These are phyloP conservation scores for Tadarida brasiliensis DNA, from an alignment of 2,797 vertebrate species.

Conservation along the genomic window DNA sequence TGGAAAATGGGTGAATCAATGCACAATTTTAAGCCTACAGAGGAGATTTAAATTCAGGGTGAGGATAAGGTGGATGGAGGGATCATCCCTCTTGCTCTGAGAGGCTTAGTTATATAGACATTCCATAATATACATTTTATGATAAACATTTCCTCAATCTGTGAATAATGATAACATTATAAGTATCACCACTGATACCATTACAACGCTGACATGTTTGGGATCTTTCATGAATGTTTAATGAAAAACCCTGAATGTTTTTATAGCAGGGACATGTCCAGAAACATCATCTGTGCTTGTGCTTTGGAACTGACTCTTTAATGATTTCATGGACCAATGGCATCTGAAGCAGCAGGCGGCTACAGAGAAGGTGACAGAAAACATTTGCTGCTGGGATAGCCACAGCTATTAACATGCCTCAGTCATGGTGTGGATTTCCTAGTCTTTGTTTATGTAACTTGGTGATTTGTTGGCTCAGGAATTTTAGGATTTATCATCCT, in stretches of 20 bases:
- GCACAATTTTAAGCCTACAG: neutral
- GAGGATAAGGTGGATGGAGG: neutral
- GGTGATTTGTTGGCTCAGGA: neutral
- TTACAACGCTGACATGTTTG: neutral
- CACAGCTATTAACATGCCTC: neutral
- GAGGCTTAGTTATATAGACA: neutral
- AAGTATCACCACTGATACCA: neutral
- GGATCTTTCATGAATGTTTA: neutral
- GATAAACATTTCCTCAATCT: neutral
- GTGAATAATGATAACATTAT: neutral
- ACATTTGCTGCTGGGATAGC: neutral
- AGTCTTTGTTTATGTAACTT: constrained; percentile 40
- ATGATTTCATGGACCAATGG: neutral
- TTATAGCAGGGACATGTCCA: neutral
- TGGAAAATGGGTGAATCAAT: neutral
- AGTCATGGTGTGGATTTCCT: neutral
- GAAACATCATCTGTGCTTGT: neutral
- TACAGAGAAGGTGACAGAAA: constrained; percentile 34
- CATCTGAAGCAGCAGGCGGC: neutral
- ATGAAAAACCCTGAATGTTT: constrained; percentile 10
- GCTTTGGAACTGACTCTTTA: constrained; percentile 6
- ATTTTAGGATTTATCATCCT: constrained; percentile 5
- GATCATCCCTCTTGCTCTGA: neutral
- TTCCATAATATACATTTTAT: neutral
- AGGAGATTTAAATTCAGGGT: neutral